These are phyloP conservation scores for Chitala chitala DNA, from an alignment of 2,113 vertebrate species.

Conservation along the genomic window DNA sequence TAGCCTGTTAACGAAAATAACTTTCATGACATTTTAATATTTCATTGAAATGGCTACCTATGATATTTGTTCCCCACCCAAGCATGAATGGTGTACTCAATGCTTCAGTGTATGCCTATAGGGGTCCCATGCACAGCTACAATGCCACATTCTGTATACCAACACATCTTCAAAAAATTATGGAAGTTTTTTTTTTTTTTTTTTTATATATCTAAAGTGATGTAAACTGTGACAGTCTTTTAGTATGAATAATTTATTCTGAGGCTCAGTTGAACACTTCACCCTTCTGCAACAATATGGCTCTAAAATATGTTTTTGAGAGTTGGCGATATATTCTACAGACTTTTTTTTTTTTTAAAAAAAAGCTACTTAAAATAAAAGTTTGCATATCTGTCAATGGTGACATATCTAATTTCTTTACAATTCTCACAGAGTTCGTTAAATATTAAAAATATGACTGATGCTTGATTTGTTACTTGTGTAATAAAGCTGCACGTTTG, in stretches of 20 bases:
- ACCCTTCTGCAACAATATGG: conserved; percentile 55
- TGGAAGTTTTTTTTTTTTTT: conserved; percentile 49
- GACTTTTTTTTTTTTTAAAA: conserved; percentile 18
- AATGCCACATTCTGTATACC: background rate
- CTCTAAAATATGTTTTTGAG: conserved; percentile 42
- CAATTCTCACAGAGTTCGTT: conserved; percentile 17
- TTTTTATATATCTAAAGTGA: conserved; percentile 20
- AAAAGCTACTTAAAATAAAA: conserved; percentile 22
- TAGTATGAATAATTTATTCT: conserved; percentile 40
- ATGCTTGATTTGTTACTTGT: conserved; percentile 16
- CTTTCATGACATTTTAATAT: conserved; percentile 11
- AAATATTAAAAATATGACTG: conserved; percentile 23
- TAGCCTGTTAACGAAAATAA: conserved; percentile 11
- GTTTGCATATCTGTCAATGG: conserved; percentile 54
- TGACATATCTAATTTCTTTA: conserved; percentile 35
- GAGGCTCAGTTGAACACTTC: conserved; percentile 57
- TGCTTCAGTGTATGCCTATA: background rate
- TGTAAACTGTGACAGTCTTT: conserved; percentile 23
- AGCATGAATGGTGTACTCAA: conserved; percentile 23
- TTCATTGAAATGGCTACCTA: background rate
- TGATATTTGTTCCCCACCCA: conserved; percentile 23
- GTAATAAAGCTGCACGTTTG: conserved; percentile 39
- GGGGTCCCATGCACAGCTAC: background rate
- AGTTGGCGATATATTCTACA: conserved; percentile 25
- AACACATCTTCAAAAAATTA: conserved; percentile 34